These are phyloP conservation scores for Geophilus truncorum DNA, from an alignment of 2,888 invertebrate species.

Conservation along the genomic window DNA sequence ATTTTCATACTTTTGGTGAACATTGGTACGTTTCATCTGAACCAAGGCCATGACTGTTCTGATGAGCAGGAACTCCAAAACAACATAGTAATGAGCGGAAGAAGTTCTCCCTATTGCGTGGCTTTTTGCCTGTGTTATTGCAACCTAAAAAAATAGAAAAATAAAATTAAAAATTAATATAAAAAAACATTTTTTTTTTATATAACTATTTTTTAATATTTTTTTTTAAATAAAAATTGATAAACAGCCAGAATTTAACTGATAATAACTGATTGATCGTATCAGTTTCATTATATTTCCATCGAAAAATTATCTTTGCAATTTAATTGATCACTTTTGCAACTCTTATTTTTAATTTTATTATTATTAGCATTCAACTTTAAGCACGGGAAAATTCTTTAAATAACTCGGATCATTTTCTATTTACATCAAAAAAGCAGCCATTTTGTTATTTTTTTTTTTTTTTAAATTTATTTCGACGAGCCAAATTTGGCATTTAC, in stretches of 20 bases:
- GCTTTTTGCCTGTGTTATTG: constrained; percentile 51
- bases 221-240: background rate
- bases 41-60: constrained; percentile 40
- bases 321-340: background rate
- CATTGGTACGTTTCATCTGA: constrained; percentile 40
- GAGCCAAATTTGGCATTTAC: background rate
- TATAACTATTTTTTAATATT: background rate
- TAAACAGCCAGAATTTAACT: background rate
- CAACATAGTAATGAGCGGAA: constrained; percentile 82
- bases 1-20: constrained; percentile 38
- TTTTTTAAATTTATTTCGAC: too few species aligned
- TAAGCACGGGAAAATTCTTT: too few species aligned
- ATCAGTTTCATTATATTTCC: background rate
- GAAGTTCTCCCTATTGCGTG: constrained; percentile 60
- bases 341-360: too few species aligned
- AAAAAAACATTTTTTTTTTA: background rate
- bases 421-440: background rate
- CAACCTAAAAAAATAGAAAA: background rate
- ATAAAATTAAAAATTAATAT: background rate
- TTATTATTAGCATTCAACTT: too few species aligned
- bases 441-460: too few species aligned
- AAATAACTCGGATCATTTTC: background rate
- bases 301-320: background rate
- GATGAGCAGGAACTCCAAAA: constrained; percentile 54
- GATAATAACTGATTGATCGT: background rate